Base-by-base conservation (phyloP, 2,797 vertebrate species). In the Sebastiscus albofasciatus region DNA sequence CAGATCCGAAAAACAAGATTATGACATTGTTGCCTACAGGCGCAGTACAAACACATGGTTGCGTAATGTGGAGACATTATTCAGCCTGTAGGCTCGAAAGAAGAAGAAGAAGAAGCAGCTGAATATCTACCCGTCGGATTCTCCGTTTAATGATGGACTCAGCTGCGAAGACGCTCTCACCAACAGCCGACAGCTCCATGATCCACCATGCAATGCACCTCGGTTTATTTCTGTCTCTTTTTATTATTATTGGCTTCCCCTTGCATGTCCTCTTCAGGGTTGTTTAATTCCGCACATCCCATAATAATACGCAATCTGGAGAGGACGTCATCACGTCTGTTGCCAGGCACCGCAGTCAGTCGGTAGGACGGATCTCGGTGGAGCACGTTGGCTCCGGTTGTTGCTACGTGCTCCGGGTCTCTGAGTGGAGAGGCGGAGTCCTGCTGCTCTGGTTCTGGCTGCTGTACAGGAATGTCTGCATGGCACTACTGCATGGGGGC, bases 171-270 rank as follows among this genome's bases (percentile, higher is more conserved):
- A 99, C 97, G 94, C 98, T 95, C 95, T 99, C 98, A 71, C 98
- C 97, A 62, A 98, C 97, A 89, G 97, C 98, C 76, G 97, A 98
- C 79, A 98, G 97, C 97, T 99, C 98, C 98, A 99, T 99, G 96
- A 92, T 97, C 93, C 96, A 83, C 80, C 96, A 96, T 94, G 86
- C 86, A 88, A 96, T 94, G 86, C 86, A 88, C 83, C 90, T 79
- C 90, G 80, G 80, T 81, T 89, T 84, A 87, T 91, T 80, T 85
- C 88, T 79, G 77, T 73, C 74, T 74, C 59, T 88, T 76, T 82
- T 81, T 90, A 88, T 90, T 89, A 71, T 90, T 86, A 88, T 82
- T 87, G 82, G 87, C 89, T 92, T 81, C 87, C 88, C 81, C 13
- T 42, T 42, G 39, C 39, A 90, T 77, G 93, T 90, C 90, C 86